Evolutionary conservation across 2,113 vertebrate genomes (phyloP).

Genomic region (Sceloporus undulatus): DNA sequence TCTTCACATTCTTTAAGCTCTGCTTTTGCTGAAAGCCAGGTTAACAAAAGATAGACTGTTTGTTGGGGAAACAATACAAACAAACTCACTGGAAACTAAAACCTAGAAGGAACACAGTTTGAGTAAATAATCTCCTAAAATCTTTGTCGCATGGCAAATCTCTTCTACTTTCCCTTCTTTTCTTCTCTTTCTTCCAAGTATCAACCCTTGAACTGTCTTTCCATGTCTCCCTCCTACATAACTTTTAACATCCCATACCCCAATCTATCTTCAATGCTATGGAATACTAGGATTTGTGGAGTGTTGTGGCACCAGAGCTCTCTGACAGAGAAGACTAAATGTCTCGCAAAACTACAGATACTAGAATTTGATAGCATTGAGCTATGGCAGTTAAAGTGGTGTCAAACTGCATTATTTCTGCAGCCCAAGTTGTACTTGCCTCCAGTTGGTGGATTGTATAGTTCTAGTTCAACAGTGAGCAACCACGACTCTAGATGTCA

Average conservation of each 20-base stretch:
- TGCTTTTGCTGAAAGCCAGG: neutral
- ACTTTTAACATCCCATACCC: neutral
- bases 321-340: neutral
- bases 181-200: neutral
- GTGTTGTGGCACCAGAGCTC: too few relatives aligned
- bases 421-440: too few relatives aligned
- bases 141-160: neutral
- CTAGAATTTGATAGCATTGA: too few relatives aligned
- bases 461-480: too few relatives aligned
- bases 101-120: neutral
- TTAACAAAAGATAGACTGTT: neutral
- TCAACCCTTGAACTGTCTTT: neutral
- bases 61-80: neutral
- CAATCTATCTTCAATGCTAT: neutral
- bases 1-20: neutral
- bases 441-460: too few relatives aligned
- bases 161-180: neutral
- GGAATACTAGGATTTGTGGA: too few relatives aligned
- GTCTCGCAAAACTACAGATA: too few relatives aligned
- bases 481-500: too few relatives aligned
- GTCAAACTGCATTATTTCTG: too few relatives aligned
- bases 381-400: too few relatives aligned
- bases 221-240: neutral
- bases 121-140: neutral
- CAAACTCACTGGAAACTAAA: neutral